Conservation (phyloP, 2,113 vertebrate genomes). For the Camelus dromedarius region DNA sequence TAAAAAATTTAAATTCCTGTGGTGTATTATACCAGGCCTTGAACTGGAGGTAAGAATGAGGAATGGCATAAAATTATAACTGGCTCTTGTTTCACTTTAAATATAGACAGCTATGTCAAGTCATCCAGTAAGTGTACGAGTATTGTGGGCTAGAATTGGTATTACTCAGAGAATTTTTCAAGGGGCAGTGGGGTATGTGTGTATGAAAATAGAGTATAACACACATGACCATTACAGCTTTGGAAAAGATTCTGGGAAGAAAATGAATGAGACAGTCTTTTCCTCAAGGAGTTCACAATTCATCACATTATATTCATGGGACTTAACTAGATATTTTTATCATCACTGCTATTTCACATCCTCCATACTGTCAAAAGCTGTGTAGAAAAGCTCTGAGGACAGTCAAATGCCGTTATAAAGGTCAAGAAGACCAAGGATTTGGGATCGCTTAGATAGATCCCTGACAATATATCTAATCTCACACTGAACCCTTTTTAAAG, state of each 20-base stretch:
- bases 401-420: background rate
- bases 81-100: background rate
- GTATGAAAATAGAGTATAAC: background rate
- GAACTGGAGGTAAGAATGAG: background rate
- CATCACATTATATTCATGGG: background rate
- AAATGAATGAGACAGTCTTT: background rate
- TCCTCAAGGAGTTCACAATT: background rate
- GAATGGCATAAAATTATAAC: background rate
- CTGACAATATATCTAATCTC: background rate
- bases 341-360: fast-evolving
- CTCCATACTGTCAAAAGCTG: background rate
- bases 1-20: background rate
- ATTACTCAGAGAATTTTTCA: background rate
- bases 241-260: background rate
- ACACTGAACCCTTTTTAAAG: background rate
- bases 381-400: background rate
- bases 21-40: background rate
- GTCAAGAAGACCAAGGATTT: background rate
- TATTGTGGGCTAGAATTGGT: background rate
- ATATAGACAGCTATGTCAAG: background rate
- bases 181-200: background rate
- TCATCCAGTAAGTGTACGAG: background rate
- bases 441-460: background rate
- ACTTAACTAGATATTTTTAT: background rate
- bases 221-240: background rate